A percentile compares a stretch with the other conserved stretches of the same genome.
Conservation (phyloP, 2,888 invertebrate genomes). For the Tanytarsus gracilentus region DNA sequence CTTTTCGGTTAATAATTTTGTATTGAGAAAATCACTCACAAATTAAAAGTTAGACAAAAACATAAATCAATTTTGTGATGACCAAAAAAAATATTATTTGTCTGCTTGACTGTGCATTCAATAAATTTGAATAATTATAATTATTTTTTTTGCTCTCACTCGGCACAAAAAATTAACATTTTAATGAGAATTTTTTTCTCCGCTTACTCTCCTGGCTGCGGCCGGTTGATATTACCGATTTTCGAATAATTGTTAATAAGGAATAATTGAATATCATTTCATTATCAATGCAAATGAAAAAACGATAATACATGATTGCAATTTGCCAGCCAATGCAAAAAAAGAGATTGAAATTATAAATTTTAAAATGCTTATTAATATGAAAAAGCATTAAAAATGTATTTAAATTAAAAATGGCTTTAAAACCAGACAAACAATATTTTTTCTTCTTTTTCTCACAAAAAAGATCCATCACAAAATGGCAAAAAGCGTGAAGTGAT, state of each 20-base stretch:
- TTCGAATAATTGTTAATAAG: slow-evolving; percentile 21
- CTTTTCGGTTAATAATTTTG: not conserved
- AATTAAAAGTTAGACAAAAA: slow-evolving; percentile 18
- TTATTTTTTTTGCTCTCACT: slow-evolving; percentile 8
- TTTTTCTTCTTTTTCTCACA: not conserved
- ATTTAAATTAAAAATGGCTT: too few species aligned
- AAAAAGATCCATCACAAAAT: too few species aligned
- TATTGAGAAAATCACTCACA: slow-evolving; percentile 13
- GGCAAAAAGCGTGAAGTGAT: too few species aligned
- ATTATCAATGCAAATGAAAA: slow-evolving; percentile 13
- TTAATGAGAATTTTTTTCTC: slow-evolving; percentile 22
- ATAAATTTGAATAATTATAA: slow-evolving; percentile 25
- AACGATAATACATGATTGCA: slow-evolving; percentile 6
- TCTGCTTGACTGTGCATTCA: slow-evolving; percentile 23
- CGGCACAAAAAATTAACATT: slow-evolving; percentile 22
- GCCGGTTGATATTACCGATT: slow-evolving; percentile 1
- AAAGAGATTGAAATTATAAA: not conserved
- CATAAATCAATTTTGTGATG: slow-evolving; percentile 24
- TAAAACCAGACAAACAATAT: too few species aligned
- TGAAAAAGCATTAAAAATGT: too few species aligned
- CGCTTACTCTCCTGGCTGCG: not conserved
- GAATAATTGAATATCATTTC: slow-evolving; percentile 23
- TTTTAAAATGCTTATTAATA: too few species aligned
- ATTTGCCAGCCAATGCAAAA: not conserved
- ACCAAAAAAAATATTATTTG: slow-evolving; percentile 28